A percentile compares a stretch with the other conserved stretches of the same genome.
These are phyloP conservation scores for Pseudopodoces humilis DNA, from an alignment of 2,113 vertebrate species.

Conservation along the genomic window DNA sequence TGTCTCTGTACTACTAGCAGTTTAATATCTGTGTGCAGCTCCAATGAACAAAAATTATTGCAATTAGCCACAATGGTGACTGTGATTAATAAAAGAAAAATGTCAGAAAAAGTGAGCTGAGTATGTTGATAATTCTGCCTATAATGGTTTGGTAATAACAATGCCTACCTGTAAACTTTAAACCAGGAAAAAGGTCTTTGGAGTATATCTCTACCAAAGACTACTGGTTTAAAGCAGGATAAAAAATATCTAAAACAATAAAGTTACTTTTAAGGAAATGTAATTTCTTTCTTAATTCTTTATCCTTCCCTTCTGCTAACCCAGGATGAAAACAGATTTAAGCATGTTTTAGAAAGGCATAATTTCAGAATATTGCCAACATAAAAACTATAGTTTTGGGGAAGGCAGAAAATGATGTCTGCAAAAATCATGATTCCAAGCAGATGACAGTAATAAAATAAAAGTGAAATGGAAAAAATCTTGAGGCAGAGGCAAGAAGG, in stretches of 20 bases:
- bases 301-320: not conserved
- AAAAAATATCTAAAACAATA: not conserved
- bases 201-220: not conserved
- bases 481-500: not conserved
- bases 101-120: not conserved
- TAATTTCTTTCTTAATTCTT: not conserved
- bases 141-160: not conserved
- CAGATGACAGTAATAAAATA: not conserved
- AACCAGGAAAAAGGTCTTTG: not conserved
- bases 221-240: not conserved
- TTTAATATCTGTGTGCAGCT: not conserved
- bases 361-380: not conserved
- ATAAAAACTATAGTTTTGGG: not conserved
- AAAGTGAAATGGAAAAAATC: not conserved
- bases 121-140: not conserved
- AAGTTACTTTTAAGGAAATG: not conserved
- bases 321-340: not conserved
- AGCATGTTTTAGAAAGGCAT: not conserved
- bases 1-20: not conserved
- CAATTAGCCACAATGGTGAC: not conserved
- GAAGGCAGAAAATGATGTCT: not conserved
- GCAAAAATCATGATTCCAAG: not conserved
- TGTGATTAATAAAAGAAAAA: not conserved
- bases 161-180: not conserved
- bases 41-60: not conserved